phyloP scores from a whole-genome alignment of 37 sponge, comb jelly and placozoan genomes.

The Theonella swinhoei region DNA sequence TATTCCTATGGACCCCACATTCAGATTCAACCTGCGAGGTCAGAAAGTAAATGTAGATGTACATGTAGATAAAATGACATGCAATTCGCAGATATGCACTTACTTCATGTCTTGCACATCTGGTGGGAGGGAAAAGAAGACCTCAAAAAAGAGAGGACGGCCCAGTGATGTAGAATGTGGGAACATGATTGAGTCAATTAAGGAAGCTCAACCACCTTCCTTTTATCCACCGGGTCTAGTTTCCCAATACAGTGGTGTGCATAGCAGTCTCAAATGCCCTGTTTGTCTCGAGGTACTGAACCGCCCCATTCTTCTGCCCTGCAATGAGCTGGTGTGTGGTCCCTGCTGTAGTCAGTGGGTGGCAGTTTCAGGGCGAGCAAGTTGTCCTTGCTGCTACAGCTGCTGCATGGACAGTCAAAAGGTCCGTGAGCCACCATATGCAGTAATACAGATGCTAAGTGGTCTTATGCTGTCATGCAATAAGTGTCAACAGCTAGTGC shows the following conservation, averaged over 20 bases:
- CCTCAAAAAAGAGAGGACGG: neutral
- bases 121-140: conserved; percentile 4
- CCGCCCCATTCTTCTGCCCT: neutral
- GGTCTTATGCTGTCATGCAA: neutral
- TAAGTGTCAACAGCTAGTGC: neutral
- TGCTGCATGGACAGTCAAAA: neutral
- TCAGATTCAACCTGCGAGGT: no score
- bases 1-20: neutral
- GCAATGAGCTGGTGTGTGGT: conserved; percentile 3
- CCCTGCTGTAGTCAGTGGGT: conserved; percentile 17
- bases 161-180: neutral
- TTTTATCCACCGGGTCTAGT: neutral
- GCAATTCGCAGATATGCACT: neutral
- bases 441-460: neutral
- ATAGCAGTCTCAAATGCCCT: neutral
- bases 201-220: neutral
- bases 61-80: no score
- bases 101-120: neutral
- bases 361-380: neutral
- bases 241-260: neutral
- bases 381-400: conserved; percentile 29
- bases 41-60: no score
- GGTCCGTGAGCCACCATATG: neutral
- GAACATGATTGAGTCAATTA: neutral
- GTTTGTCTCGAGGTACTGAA: neutral